These are phyloP conservation scores for Zygothrica quintamaculata DNA, from an alignment of 2,888 invertebrate species.

Conservation along the genomic window DNA sequence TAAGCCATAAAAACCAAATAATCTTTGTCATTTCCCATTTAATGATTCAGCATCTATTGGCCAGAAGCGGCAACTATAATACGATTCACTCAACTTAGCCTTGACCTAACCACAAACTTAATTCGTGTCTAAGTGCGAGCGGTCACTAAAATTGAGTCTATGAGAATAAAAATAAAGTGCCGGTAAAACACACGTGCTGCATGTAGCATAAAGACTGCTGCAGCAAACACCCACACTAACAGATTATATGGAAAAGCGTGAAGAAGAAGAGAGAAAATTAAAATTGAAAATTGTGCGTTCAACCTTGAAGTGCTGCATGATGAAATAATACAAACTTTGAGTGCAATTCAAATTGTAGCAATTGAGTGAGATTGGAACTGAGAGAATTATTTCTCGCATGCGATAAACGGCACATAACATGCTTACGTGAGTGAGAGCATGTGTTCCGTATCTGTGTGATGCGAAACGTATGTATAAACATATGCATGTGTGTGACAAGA, in stretches of 20 bases:
- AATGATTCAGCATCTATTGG: conserved; percentile 35
- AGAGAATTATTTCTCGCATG: conserved; percentile 49
- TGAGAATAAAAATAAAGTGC: conserved; percentile 8
- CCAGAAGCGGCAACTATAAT: conserved; percentile 11
- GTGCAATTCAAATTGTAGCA: conserved; percentile 29
- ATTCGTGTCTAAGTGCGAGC: background rate
- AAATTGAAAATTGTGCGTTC: conserved; percentile 46
- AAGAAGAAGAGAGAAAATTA: conserved; percentile 46
- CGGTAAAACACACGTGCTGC: conserved; percentile 65
- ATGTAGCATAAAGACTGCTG: conserved; percentile 23
- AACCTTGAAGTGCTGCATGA: conserved; percentile 59
- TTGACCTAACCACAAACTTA: conserved; percentile 56
- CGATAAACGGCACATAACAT: conserved; percentile 47
- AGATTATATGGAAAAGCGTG: conserved; percentile 10
- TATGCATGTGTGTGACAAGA: background rate
- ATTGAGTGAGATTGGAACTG: conserved; percentile 22
- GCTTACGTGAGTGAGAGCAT: conserved; percentile 51
- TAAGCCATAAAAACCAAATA: background rate
- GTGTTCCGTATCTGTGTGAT: conserved; percentile 61
- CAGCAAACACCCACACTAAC: conserved; percentile 58
- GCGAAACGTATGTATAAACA: background rate
- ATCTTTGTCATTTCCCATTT: too few species aligned
- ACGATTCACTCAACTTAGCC: conserved; percentile 29
- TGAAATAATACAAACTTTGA: conserved; percentile 36
- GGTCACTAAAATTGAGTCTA: conserved; percentile 12